Base-by-base conservation (phyloP, 2,113 vertebrate genomes). In the Gnathonemus longibarbis region DNA sequence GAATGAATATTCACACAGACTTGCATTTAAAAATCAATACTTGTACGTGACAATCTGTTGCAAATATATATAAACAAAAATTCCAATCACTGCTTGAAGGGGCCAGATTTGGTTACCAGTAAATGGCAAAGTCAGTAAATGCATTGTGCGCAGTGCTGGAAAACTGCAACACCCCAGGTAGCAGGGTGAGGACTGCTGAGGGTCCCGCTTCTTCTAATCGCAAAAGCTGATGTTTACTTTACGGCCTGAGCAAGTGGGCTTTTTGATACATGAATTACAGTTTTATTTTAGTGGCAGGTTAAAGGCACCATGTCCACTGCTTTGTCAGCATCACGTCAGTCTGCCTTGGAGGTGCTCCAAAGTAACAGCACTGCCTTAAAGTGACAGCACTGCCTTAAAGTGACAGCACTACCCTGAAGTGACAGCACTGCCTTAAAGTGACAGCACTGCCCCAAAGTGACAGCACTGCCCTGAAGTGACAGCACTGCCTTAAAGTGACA, bases 181-280 rank as follows among this genome's bases (percentile, higher is more conserved):
- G 42, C 49, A 52, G 90, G 85, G 77, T 31, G 62, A 24, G 66
- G 87, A 10, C 39, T 87, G 62, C 31, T 86, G 58, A 39, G 87
- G 42, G n/a, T 45, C 52, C 90, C 5, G 42, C 84, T 84, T 90
- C 89, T 90, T 91, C 70, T 84, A 70, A 91, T 88, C 74, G 46
- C 58, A 91, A 89, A 91, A 90, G 49, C 87, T 87, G 84, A 84
- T 91, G 92, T 90, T 90, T 84, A 90, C 85, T 91, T 80, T 86
- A 91, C 74, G 88, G 70, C 42, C 88, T 56, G 58, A 91, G 89
- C 49, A 90, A 89, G 88, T 88, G n/a, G 62, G 62, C 3, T 88
- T 89, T 17, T 17, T 27, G 31, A 88, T 85, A 19, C 35, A 52
- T 52, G 13, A 87, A 50, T 52, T 39, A n/a, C 56, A 87, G 27